Evolutionary conservation across 2,888 invertebrate genomes (phyloP).

Genomic region (Sicus ferrugineus): DNA sequence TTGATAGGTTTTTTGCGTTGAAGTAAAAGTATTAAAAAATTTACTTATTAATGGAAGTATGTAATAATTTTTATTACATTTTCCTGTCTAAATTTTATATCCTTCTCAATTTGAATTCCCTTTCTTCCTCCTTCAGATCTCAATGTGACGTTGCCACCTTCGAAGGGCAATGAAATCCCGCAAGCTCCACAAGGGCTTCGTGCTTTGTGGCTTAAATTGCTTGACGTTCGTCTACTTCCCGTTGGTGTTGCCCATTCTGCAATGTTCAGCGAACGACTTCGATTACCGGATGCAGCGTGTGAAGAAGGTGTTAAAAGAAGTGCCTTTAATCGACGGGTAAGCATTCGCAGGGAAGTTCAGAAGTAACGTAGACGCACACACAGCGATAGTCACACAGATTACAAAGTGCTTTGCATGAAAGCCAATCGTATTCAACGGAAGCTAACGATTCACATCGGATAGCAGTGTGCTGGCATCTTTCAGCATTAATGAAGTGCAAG

Average conservation of each 20-base stretch:
- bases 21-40: neutral
- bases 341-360: no score
- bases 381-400: neutral
- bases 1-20: neutral
- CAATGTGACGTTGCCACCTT: constrained; percentile 59
- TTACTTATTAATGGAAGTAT: no score
- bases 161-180: constrained; percentile 64
- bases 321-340: constrained; percentile 71
- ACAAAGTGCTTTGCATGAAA: neutral
- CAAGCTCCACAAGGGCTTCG: constrained; percentile 63
- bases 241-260: constrained; percentile 59
- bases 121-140: constrained; percentile 47
- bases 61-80: no score
- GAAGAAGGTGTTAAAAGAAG: constrained; percentile 68
- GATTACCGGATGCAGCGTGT: constrained; percentile 69
- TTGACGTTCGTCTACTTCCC: constrained; percentile 63
- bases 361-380: neutral
- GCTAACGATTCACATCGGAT: neutral
- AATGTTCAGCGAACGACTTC: constrained; percentile 65
- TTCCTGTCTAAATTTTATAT: neutral
- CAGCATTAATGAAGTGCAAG: constrained; percentile 23
- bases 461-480: constrained; percentile 12
- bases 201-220: constrained; percentile 65
- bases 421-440: constrained; percentile 11
- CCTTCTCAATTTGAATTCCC: neutral